These are phyloP conservation scores for Triplophysa bombifrons DNA, from an alignment of 2,797 vertebrate species.

Conservation along the genomic window DNA sequence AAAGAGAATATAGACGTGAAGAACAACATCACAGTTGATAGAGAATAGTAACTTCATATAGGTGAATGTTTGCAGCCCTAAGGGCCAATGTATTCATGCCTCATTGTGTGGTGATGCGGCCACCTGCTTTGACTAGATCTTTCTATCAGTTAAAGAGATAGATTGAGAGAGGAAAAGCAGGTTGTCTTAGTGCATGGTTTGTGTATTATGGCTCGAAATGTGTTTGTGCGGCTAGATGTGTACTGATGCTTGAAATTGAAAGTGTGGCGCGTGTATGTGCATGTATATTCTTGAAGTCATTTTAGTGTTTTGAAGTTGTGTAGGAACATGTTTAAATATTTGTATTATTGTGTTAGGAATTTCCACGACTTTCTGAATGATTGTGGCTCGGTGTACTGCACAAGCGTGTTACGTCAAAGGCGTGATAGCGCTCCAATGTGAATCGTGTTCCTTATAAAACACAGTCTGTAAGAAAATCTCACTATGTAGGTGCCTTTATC, in stretches of 20 bases:
- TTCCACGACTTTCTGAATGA: conserved; percentile 28
- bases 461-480: not conserved
- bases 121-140: conserved; percentile 74
- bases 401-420: conserved; percentile 25
- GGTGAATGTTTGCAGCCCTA: conserved; percentile 68
- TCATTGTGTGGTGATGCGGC: conserved; percentile 76
- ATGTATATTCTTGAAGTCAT: conserved; percentile 46
- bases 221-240: conserved; percentile 47
- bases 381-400: conserved; percentile 11
- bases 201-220: conserved; percentile 40
- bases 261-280: conserved; percentile 35
- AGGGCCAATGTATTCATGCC: conserved; percentile 76
- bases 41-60: conserved; percentile 70
- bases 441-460: not conserved
- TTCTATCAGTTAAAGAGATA: conserved; percentile 67
- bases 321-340: conserved; percentile 48
- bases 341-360: conserved; percentile 48
- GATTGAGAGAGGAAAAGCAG: conserved; percentile 39
- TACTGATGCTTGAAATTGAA: conserved; percentile 52
- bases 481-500: not conserved
- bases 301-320: conserved; percentile 29
- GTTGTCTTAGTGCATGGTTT: conserved; percentile 49
- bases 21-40: conserved; percentile 47
- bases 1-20: conserved; percentile 41
- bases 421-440: conserved; percentile 26